phyloP scores from a whole-genome alignment of 1,140 invertebrate species.

The Pararge aegeria region DNA sequence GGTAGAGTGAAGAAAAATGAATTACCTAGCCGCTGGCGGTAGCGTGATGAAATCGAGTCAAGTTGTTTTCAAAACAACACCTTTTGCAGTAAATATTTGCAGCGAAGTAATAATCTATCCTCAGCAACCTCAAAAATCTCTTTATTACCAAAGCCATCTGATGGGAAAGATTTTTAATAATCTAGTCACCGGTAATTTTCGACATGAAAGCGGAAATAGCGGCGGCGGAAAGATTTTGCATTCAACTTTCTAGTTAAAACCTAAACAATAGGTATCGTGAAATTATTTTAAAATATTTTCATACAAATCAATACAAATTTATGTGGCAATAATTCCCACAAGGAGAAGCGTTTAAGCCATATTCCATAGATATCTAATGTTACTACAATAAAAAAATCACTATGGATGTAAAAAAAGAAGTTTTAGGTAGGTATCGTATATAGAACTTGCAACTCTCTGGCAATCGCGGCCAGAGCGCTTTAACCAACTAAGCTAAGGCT shows the following conservation, averaged over 20 bases:
- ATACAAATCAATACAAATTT: no score
- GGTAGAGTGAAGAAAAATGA: conserved; percentile 17
- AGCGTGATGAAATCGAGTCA: conserved; percentile 14
- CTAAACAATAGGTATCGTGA: no score
- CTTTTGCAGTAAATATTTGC: conserved; percentile 20
- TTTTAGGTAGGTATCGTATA: no score
- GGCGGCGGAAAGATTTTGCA: conserved; percentile 13
- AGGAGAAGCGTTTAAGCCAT: no score
- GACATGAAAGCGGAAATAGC: conserved; percentile 18
- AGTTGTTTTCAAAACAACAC: conserved; percentile 29
- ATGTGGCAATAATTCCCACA: no score
- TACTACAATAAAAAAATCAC: no score
- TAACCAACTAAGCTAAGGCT: no score
- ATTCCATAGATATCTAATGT: no score
- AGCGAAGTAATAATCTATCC: conserved; percentile 15
- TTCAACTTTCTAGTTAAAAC: neutral
- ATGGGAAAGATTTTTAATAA: conserved; percentile 14
- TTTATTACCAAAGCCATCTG: conserved; percentile 6
- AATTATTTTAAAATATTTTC: no score
- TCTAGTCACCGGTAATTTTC: conserved; percentile 19
- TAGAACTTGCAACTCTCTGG: no score
- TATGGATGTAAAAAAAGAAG: no score
- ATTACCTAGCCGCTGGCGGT: conserved; percentile 25
- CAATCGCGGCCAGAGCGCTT: no score
- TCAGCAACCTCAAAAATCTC: neutral